Base-by-base conservation (phyloP, 2,888 invertebrate genomes). In the Dermolepida albohirtum region DNA sequence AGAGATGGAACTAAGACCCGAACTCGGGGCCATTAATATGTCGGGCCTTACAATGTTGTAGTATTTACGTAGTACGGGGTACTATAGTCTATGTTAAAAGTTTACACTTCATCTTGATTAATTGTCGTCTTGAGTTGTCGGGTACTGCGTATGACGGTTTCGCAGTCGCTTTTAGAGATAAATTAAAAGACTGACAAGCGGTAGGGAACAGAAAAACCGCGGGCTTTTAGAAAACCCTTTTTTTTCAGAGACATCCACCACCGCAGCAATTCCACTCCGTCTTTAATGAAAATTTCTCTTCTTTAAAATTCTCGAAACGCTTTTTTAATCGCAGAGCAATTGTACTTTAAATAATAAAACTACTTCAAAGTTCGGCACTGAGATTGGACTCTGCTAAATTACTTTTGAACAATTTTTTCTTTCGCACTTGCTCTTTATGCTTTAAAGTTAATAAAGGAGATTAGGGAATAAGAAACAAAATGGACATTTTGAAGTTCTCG, bases 71-170 rank as follows among this genome's bases (percentile, higher is more conserved):
- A 29, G 8, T 52, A 22, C 50, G 5, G 8, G 27, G 16, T 6
- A 14, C 54, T 47, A 62, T 62, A 62, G 59, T 62, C 29, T 49
- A 49, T 29, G 59, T 17, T 47, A 22, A 62, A 62, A 62, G 59
- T 47, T 62, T 62, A 34, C 59, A 34, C 29, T 47, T 47, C 59
- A 34, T 44, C 29, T 27, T 62, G 59, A 62, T 62, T 62, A 62
- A 62, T 47, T 62, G 59, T 47, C 29, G 59, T 62, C 59, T 34
- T 11, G 47, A 47, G 47, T 62, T 11, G 34, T 62, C 12, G 27
- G 7, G n/a, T 39, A 39, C 14, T 62, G 39, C 47, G 34, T 62
- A 62, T 47, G 39, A 39, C 29, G 47, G 29, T 29, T 47, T 14
- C 27, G 44, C 49, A 29, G 11, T 11, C 47, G 27, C 59, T 62